Evolutionary conservation across 2,113 vertebrate species (phyloP).

Genomic region (Etheostoma cragini): DNA sequence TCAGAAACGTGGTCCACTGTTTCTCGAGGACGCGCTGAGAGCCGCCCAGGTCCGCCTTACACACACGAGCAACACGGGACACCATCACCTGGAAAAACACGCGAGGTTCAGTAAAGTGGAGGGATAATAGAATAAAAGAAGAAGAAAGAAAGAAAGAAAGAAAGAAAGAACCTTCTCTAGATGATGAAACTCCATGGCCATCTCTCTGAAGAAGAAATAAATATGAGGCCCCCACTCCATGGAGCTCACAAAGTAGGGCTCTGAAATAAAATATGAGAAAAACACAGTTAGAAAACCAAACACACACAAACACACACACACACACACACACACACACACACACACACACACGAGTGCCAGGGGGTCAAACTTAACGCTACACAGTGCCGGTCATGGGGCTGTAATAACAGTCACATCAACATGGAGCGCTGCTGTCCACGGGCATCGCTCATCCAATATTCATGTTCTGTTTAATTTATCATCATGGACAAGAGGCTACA

Average conservation of each 20-base stretch:
- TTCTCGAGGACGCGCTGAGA: constrained; percentile 96
- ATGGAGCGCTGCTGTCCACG: constrained; percentile 36
- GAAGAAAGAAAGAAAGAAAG: constrained; percentile 2
- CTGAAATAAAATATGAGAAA: constrained; percentile 74
- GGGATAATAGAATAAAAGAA: background rate
- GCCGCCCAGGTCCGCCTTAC: constrained; percentile 95
- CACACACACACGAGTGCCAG: constrained; percentile 2
- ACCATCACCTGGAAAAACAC: constrained; percentile 89
- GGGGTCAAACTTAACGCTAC: constrained; percentile 21
- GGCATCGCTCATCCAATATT: constrained; percentile 71
- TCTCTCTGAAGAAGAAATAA: constrained; percentile 98
- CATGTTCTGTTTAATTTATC: constrained; percentile 70
- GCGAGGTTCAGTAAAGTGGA: background rate
- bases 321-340: constrained; percentile 14
- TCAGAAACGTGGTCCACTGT: constrained; percentile 98
- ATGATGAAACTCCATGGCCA: constrained; percentile 98
- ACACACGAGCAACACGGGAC: constrained; percentile 94
- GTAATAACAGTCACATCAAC: constrained; percentile 64
- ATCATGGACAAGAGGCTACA: constrained; percentile 59
- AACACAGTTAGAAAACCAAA: constrained; percentile 22
- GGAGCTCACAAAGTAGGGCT: constrained; percentile 94
- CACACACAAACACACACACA: background rate
- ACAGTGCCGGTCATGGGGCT: constrained; percentile 36
- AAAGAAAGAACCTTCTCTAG: constrained; percentile 91
- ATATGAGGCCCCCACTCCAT: constrained; percentile 96